Evolutionary conservation across 2,888 invertebrate genomes (phyloP).

Genomic region (Ormyrus pomaceus): DNA sequence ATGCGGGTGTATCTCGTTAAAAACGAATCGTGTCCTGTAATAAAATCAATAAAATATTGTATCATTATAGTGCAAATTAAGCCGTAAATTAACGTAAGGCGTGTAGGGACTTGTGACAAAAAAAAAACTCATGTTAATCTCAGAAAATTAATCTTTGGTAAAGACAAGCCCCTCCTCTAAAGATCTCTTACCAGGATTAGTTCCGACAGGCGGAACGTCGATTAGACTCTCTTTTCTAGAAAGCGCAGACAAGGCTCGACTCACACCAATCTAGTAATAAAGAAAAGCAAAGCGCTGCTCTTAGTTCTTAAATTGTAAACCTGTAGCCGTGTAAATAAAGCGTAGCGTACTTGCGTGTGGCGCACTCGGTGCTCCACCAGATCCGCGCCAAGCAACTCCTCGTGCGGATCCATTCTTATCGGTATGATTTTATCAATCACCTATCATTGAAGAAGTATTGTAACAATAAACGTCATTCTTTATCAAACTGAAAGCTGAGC

Average conservation of each 20-base stretch:
- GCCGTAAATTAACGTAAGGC: too few relatives aligned
- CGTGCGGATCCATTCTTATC: constrained; percentile 90
- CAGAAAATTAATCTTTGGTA: too few relatives aligned
- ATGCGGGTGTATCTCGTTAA: constrained; percentile 63
- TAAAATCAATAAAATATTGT: constrained; percentile 27
- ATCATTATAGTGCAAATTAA: not conserved
- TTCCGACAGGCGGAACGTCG: constrained; percentile 78
- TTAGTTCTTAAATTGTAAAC: not conserved
- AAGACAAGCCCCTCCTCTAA: not conserved
- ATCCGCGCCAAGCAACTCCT: constrained; percentile 93
- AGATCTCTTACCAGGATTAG: constrained; percentile 81
- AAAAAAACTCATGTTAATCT: too few relatives aligned
- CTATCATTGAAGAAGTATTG: constrained; percentile 64
- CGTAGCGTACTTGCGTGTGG: constrained; percentile 80
- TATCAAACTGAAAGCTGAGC: not conserved
- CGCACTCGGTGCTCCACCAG: constrained; percentile 90
- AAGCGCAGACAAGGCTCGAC: constrained; percentile 85
- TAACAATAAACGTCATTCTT: constrained; percentile 40
- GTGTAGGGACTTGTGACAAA: too few relatives aligned
- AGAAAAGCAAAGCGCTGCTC: not conserved
- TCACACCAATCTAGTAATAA: constrained; percentile 78
- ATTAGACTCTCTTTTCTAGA: constrained; percentile 76
- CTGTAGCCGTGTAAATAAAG: too few relatives aligned
- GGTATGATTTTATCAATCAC: constrained; percentile 85
- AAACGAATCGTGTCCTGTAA: constrained; percentile 71